Conservation (phyloP, 2,113 vertebrate genomes). For the Capra hircus region DNA sequence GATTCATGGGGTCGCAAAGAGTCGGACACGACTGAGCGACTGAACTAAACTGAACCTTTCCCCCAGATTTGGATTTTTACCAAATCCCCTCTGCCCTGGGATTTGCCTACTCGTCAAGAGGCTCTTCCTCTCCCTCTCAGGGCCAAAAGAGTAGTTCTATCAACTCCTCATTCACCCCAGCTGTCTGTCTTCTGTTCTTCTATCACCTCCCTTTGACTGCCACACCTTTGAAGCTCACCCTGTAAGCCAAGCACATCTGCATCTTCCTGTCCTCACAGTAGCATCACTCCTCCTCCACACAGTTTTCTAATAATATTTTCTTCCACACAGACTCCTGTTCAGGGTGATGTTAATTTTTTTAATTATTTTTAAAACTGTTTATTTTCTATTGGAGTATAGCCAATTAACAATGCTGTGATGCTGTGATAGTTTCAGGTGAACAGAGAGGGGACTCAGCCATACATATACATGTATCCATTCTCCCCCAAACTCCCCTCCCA, state of each 20-base stretch:
- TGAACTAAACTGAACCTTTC: not conserved
- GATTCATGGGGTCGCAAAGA: too few relatives aligned
- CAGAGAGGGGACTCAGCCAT: not conserved
- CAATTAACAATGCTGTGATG: not conserved
- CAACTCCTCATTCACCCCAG: not conserved
- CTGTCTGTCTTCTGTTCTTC: not conserved
- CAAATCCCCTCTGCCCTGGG: not conserved
- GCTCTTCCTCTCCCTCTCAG: not conserved
- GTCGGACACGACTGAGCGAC: accelerated
- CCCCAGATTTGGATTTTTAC: not conserved
- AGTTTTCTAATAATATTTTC: not conserved
- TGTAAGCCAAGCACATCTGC: not conserved
- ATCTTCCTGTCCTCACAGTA: not conserved
- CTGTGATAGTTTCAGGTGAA: not conserved
- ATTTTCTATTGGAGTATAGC: not conserved
- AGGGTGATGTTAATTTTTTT: not conserved
- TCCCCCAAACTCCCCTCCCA: not conserved
- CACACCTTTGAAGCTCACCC: not conserved
- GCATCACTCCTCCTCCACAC: accelerated
- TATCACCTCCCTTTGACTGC: not conserved
- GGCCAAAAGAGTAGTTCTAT: not conserved
- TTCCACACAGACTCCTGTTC: not conserved
- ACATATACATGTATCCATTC: not conserved
- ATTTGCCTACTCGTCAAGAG: not conserved
- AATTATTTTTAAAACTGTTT: not conserved